Percentiles rank a stretch among this genome's conserved stretches.
Conservation (phyloP, 1,140 invertebrate genomes). For the Drosophila ironensis region DNA sequence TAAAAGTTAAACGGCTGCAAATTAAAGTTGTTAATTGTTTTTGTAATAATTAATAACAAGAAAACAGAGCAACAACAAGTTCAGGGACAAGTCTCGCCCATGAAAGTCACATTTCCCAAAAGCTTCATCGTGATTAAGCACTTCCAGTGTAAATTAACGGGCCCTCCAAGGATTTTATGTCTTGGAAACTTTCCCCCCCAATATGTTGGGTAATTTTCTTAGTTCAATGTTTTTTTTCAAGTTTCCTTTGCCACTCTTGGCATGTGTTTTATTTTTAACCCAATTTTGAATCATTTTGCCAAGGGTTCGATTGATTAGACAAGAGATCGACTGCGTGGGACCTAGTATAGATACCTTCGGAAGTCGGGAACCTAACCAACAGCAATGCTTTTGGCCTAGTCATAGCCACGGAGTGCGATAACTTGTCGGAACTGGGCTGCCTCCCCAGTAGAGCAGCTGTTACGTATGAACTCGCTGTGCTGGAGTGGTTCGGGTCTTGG, state of each 20-base stretch:
- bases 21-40: constrained; percentile 78
- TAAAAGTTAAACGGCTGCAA: constrained; percentile 66
- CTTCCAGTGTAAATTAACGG: too few relatives aligned
- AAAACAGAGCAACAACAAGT: constrained; percentile 47
- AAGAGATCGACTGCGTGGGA: not conserved
- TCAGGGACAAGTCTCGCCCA: constrained; percentile 49
- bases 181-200: not conserved
- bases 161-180: too few relatives aligned
- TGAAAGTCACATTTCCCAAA: not conserved
- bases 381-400: constrained; percentile 22
- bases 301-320: not conserved
- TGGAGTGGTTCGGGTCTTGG: constrained; percentile 40
- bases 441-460: too few relatives aligned
- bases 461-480: constrained; percentile 55
- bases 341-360: too few relatives aligned
- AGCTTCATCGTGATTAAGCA: too few relatives aligned
- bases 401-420: too few relatives aligned
- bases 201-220: too few relatives aligned
- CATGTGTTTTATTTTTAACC: too few relatives aligned
- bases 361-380: constrained; percentile 3
- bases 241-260: too few relatives aligned
- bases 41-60: constrained; percentile 73
- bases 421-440: too few relatives aligned
- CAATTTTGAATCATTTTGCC: too few relatives aligned
- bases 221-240: too few relatives aligned